Evolutionary conservation across 2,888 invertebrate genomes (phyloP).

Genomic region (Metacarcinus magister): DNA sequence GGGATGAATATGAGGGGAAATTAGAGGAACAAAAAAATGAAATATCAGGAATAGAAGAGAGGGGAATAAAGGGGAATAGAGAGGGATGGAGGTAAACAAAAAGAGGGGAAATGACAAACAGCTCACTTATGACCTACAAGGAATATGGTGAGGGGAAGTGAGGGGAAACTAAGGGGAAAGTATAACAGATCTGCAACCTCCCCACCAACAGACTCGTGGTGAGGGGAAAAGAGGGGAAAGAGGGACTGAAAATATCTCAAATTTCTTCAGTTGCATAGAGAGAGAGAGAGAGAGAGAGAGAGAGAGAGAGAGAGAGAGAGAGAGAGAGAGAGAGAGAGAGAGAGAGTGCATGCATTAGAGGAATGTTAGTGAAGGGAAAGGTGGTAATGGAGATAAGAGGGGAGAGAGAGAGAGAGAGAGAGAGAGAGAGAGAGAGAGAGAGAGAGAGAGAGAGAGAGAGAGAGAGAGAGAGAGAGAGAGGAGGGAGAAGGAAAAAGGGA

Average conservation of each 20-base stretch:
- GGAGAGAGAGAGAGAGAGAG: not conserved
- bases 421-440: conserved; percentile 14
- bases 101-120: not conserved
- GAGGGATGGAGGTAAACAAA: not conserved
- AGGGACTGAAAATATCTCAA: too few relatives aligned
- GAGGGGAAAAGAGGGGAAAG: too few relatives aligned
- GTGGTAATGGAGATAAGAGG: too few relatives aligned
- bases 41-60: not conserved
- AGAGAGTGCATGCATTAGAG: too few relatives aligned
- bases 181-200: too few relatives aligned
- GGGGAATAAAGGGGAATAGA: not conserved
- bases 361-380: too few relatives aligned
- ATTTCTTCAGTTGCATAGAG: too few relatives aligned
- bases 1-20: too few relatives aligned
- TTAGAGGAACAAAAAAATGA: too few relatives aligned
- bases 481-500: not conserved
- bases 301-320: not conserved
- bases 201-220: too few relatives aligned
- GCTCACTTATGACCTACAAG: not conserved
- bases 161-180: too few relatives aligned
- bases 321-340: conserved; percentile 15
- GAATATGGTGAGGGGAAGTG: not conserved
- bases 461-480: not conserved
- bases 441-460: not conserved
- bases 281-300: too few relatives aligned